These are phyloP conservation scores for Nibea coibor DNA, from an alignment of 2,113 vertebrate genomes.

Conservation along the genomic window DNA sequence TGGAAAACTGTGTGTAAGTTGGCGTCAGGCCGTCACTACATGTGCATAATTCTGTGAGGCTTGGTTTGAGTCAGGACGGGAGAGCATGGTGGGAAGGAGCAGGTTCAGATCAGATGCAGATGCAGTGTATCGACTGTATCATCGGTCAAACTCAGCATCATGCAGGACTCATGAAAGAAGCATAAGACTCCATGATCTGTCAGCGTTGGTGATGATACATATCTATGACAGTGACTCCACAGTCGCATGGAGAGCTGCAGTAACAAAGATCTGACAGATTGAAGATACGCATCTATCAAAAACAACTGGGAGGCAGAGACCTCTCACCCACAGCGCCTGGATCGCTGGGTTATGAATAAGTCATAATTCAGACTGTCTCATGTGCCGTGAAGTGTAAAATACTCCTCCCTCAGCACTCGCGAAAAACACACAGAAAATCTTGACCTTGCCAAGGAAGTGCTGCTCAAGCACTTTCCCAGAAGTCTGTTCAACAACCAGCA, in stretches of 20 bases:
- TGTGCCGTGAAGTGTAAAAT: slow-evolving; percentile 59
- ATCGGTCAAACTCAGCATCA: slow-evolving; percentile 45
- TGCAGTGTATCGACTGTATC: slow-evolving; percentile 36
- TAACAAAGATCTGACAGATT: slow-evolving; percentile 60
- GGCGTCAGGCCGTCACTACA: slow-evolving; percentile 33
- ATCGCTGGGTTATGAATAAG: slow-evolving; percentile 54
- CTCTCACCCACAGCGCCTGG: slow-evolving; percentile 39
- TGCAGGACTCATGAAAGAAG: slow-evolving; percentile 42
- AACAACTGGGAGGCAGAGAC: slow-evolving; percentile 40
- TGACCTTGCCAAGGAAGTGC: slow-evolving; percentile 53
- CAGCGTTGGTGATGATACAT: slow-evolving; percentile 41
- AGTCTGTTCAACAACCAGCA: slow-evolving; percentile 46
- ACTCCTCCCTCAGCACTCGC: slow-evolving; percentile 33
- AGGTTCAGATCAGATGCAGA: slow-evolving; percentile 54
- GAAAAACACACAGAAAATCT: slow-evolving; percentile 47
- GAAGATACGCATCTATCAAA: slow-evolving; percentile 56
- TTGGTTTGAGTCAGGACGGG: slow-evolving; percentile 39
- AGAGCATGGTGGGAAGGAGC: slow-evolving; percentile 45
- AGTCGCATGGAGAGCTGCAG: slow-evolving; percentile 17
- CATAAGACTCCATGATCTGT: slow-evolving; percentile 22
- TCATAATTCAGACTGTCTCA: slow-evolving; percentile 54
- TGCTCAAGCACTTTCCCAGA: slow-evolving; percentile 63
- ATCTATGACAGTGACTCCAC: slow-evolving; percentile 33
- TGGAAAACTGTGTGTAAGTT: slow-evolving; percentile 53
- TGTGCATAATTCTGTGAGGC: slow-evolving; percentile 36